phyloP scores from a whole-genome alignment of 2,113 vertebrate genomes.

The Serilophus lunatus region DNA sequence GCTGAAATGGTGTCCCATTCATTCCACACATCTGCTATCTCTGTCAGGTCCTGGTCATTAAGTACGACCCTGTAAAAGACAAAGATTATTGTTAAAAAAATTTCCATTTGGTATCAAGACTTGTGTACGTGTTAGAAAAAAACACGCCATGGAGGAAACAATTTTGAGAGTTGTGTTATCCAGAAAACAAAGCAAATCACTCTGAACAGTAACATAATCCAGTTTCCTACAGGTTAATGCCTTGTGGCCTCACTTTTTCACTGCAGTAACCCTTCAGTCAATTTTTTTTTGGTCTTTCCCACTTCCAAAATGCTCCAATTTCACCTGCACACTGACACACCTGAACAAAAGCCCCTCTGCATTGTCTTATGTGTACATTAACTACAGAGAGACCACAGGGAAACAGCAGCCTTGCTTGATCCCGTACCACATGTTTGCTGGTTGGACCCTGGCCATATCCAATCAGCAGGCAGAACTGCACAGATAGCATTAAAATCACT shows the following conservation, averaged over 20 bases:
- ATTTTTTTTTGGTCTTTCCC: background rate
- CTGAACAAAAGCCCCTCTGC: background rate
- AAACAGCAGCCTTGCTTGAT: accelerated
- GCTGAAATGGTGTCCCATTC: background rate
- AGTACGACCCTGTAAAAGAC: background rate
- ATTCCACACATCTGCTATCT: background rate
- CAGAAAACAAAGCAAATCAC: background rate
- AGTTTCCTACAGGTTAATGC: background rate
- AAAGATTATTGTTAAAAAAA: background rate
- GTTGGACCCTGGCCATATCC: background rate
- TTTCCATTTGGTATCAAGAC: background rate
- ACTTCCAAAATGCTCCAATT: background rate
- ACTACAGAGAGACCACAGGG: background rate
- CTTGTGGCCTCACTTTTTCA: background rate
- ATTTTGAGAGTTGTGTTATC: background rate
- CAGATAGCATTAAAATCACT: accelerated
- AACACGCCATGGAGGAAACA: background rate
- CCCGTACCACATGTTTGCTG: accelerated
- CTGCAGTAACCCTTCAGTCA: background rate
- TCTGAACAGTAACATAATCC: background rate
- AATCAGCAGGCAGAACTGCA: background rate
- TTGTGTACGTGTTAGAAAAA: background rate
- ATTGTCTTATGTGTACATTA: background rate
- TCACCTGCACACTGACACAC: accelerated
- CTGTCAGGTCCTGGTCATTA: background rate